These are phyloP conservation scores for Siderastrea radians DNA, from an alignment of 92 coral and sea anemone genomes.

Conservation along the genomic window DNA sequence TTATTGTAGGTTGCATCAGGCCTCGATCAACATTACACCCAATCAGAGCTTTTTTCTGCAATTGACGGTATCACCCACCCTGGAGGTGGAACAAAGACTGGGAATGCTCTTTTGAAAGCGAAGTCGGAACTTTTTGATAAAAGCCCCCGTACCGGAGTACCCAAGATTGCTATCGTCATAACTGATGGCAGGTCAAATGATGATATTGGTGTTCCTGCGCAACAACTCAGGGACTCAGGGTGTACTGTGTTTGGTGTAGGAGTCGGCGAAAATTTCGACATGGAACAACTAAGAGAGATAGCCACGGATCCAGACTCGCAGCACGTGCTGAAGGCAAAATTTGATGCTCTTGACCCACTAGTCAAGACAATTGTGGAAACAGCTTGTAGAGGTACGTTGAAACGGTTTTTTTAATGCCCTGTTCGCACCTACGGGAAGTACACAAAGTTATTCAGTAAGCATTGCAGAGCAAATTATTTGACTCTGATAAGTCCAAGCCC, in stretches of 20 bases:
- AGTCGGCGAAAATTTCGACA: slow-evolving; percentile 62
- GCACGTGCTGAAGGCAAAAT: slow-evolving; percentile 75
- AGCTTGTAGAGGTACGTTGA: slow-evolving; percentile 72
- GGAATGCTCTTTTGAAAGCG: slow-evolving; percentile 73
- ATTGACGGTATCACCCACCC: slow-evolving; percentile 56
- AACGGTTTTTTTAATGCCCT: not conserved
- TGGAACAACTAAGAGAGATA: slow-evolving; percentile 70
- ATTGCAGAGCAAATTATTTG: no score
- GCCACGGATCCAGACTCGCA: slow-evolving; percentile 92
- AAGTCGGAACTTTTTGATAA: slow-evolving; percentile 62
- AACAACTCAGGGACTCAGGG: slow-evolving; percentile 84
- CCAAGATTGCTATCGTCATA: slow-evolving; percentile 69
- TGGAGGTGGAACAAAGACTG: slow-evolving; percentile 78
- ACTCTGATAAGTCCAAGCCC: no score
- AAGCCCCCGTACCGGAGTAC: slow-evolving; percentile 76
- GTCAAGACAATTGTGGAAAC: slow-evolving; percentile 68
- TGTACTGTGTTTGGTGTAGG: slow-evolving; percentile 78
- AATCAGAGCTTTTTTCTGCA: slow-evolving; percentile 6
- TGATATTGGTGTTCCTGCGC: slow-evolving; percentile 73
- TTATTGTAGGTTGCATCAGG: slow-evolving; percentile 32
- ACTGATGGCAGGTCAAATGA: slow-evolving; percentile 85
- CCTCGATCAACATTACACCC: slow-evolving; percentile 45
- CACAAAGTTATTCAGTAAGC: not conserved
- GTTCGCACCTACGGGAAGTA: no score
- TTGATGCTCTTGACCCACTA: slow-evolving; percentile 50